Conservation (phyloP, 2,113 vertebrate genomes). For the Craseonycteris thonglongyai region DNA sequence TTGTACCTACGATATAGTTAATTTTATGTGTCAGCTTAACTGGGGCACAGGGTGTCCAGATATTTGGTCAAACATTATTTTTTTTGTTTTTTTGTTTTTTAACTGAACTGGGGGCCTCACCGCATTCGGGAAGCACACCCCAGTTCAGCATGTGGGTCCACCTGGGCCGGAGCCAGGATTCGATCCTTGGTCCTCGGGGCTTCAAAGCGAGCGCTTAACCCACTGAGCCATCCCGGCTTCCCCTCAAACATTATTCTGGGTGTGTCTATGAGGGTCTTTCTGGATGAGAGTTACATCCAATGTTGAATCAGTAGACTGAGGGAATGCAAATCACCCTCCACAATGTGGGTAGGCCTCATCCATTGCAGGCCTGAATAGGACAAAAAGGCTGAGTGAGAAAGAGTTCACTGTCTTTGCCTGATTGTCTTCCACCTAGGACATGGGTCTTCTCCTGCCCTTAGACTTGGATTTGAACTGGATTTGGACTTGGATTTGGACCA, state of each 20-base stretch:
- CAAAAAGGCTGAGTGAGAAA: neutral
- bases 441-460: neutral
- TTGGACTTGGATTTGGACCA: neutral
- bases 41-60: neutral
- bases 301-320: neutral
- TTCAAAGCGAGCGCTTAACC: no score
- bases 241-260: neutral
- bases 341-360: neutral
- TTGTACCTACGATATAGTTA: neutral
- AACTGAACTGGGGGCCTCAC: no score
- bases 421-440: neutral
- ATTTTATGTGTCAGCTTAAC: neutral
- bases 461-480: neutral
- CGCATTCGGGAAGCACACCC: no score
- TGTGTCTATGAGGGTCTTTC: neutral
- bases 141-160: no score
- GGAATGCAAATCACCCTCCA: neutral
- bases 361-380: neutral
- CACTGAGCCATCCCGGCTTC: no score
- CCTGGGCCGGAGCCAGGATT: no score
- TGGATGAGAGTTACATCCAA: neutral
- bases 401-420: neutral
- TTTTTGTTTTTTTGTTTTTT: no score
- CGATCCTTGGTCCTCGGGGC: no score
- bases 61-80: neutral